Evolutionary conservation across 1,140 invertebrate genomes (phyloP).

Genomic region (Acyrthosiphon pisum): DNA sequence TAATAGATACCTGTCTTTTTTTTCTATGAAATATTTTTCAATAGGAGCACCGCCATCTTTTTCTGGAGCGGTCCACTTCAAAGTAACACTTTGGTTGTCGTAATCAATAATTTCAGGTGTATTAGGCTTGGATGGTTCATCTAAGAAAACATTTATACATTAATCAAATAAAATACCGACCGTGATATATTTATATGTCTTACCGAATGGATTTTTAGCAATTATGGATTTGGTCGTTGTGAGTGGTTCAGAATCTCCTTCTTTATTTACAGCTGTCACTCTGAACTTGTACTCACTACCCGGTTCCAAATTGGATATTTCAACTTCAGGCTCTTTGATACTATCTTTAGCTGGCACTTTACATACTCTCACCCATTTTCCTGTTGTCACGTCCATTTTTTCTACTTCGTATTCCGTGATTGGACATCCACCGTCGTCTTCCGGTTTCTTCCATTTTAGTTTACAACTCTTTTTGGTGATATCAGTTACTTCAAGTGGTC

Average conservation of each 20-base stretch:
- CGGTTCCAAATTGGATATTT: slow-evolving; percentile 88
- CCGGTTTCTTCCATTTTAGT: slow-evolving; percentile 87
- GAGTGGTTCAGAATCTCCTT: slow-evolving; percentile 94
- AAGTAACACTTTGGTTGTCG: slow-evolving; percentile 89
- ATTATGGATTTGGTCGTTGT: slow-evolving; percentile 81
- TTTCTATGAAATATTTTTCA: slow-evolving; percentile 97
- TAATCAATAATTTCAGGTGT: slow-evolving; percentile 91
- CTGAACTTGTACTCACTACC: slow-evolving; percentile 95
- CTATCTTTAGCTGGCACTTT: slow-evolving; percentile 72
- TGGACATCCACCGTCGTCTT: slow-evolving; percentile 91
- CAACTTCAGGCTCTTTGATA: slow-evolving; percentile 76
- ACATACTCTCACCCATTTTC: slow-evolving; percentile 88
- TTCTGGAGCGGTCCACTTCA: slow-evolving; percentile 93
- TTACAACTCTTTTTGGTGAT: slow-evolving; percentile 87
- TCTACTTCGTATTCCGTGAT: slow-evolving; percentile 95
- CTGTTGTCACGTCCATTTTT: slow-evolving; percentile 89
- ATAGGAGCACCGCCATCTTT: slow-evolving; percentile 94
- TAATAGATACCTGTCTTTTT: slow-evolving; percentile 76
- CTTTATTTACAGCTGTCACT: slow-evolving; percentile 92
- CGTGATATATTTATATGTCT: background rate
- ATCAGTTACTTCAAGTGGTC: slow-evolving; percentile 86
- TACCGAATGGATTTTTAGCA: slow-evolving; percentile 97
- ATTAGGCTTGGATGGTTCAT: slow-evolving; percentile 84
- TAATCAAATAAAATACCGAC: background rate
- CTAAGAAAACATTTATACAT: slow-evolving; percentile 64